These are phyloP conservation scores for Flexamia atlantica DNA, from an alignment of 2,888 invertebrate genomes.

Conservation along the genomic window DNA sequence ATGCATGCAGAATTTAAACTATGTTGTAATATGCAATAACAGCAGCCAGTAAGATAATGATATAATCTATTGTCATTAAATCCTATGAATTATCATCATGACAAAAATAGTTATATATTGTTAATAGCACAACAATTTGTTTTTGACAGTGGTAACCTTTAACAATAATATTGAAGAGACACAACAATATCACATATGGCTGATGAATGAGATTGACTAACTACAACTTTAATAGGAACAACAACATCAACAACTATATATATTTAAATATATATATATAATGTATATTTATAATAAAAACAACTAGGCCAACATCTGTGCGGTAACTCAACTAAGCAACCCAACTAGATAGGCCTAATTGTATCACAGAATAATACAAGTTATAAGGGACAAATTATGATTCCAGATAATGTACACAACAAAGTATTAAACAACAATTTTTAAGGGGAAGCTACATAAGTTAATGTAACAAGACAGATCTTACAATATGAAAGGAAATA, in stretches of 20 bases:
- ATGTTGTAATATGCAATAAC: conserved; percentile 41
- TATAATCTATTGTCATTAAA: conserved; percentile 58
- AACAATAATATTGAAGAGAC: conserved; percentile 59
- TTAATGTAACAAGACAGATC: conserved; percentile 9
- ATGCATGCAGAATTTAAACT: conserved; percentile 54
- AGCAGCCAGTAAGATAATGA: conserved; percentile 46
- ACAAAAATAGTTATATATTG: conserved; percentile 61
- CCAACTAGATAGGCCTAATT: conserved; percentile 60
- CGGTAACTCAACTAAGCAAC: conserved; percentile 54
- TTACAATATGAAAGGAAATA: conserved; percentile 13
- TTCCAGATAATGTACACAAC: conserved; percentile 23
- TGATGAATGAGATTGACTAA: conserved; percentile 61
- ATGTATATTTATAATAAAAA: conserved; percentile 44
- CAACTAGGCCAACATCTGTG: conserved; percentile 58
- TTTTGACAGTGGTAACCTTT: conserved; percentile 61
- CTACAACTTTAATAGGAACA: conserved; percentile 62
- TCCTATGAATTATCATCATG: conserved; percentile 58
- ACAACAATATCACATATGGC: conserved; percentile 63
- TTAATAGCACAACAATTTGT: conserved; percentile 59
- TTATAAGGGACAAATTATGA: conserved; percentile 31
- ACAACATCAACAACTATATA: conserved; percentile 60
- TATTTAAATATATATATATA: conserved; percentile 36
- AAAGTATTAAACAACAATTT: conserved; percentile 31
- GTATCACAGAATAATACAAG: conserved; percentile 59
- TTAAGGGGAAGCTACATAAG: background rate